phyloP scores from a whole-genome alignment of 2,113 vertebrate genomes.

The Cottus gobio region DNA sequence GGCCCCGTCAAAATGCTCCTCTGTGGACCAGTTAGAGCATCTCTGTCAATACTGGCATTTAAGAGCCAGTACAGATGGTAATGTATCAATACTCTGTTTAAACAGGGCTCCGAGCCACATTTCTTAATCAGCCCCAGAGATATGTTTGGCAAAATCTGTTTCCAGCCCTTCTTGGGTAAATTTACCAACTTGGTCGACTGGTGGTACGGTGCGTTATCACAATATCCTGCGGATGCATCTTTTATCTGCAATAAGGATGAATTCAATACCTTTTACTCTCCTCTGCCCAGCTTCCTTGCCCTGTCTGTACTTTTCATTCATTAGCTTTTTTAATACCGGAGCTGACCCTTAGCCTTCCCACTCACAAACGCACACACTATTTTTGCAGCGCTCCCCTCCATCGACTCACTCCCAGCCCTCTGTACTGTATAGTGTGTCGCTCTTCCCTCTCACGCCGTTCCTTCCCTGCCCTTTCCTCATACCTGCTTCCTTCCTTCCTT shows the following conservation, averaged over 20 bases:
- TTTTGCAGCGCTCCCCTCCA: constrained; percentile 36
- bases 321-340: constrained; percentile 33
- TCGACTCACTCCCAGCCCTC: constrained; percentile 49
- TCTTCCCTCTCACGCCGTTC: constrained; percentile 52
- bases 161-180: constrained; percentile 26
- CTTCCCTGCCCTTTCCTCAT: constrained; percentile 54
- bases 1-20: constrained; percentile 46
- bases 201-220: background rate
- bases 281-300: constrained; percentile 20
- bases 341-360: constrained; percentile 21
- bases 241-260: constrained; percentile 25
- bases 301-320: constrained; percentile 35
- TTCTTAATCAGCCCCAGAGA: constrained; percentile 58
- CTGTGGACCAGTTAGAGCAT: constrained; percentile 49
- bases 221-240: constrained; percentile 8
- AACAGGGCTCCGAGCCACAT: constrained; percentile 51
- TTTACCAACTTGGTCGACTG: constrained; percentile 21
- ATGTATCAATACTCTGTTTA: constrained; percentile 63
- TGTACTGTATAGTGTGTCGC: constrained; percentile 45
- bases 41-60: constrained; percentile 59
- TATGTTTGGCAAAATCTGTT: constrained; percentile 42
- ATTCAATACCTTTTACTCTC: constrained; percentile 7
- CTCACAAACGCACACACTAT: constrained; percentile 15
- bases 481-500: constrained; percentile 36
- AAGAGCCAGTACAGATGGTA: constrained; percentile 63